Conservation (phyloP, 1,140 invertebrate genomes). For the Cardiocondyla obscurior region DNA sequence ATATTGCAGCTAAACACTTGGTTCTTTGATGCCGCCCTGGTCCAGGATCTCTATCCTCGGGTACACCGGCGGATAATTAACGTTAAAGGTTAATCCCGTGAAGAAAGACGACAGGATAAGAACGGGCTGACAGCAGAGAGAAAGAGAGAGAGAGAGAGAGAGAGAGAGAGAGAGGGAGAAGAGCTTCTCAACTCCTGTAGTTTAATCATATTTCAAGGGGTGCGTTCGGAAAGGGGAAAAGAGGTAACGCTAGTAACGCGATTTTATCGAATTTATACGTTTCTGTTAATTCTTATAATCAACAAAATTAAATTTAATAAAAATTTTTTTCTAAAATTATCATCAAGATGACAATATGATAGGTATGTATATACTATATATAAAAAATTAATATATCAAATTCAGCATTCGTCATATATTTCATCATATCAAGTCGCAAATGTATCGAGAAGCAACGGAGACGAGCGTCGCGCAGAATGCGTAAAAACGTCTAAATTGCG, state of each 20-base stretch:
- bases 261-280: too few relatives aligned
- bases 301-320: too few relatives aligned
- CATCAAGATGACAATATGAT: too few relatives aligned
- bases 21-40: constrained; percentile 78
- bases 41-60: constrained; percentile 39
- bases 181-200: constrained; percentile 33
- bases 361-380: too few relatives aligned
- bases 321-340: too few relatives aligned
- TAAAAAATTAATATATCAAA: neutral
- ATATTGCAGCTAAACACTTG: constrained; percentile 77
- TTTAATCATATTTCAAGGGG: too few relatives aligned
- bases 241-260: too few relatives aligned
- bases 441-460: constrained; percentile 37
- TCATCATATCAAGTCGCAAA: too few relatives aligned
- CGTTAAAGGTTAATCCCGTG: constrained; percentile 78
- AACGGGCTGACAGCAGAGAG: constrained; percentile 47
- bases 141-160: too few relatives aligned
- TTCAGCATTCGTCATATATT: neutral
- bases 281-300: too few relatives aligned
- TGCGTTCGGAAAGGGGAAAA: too few relatives aligned
- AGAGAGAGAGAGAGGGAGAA: too few relatives aligned
- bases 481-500: constrained; percentile 84
- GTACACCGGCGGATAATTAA: constrained; percentile 76
- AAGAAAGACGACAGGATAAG: constrained; percentile 59
- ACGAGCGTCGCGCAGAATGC: constrained; percentile 66